A percentile compares a stretch with the other conserved stretches of the same genome.
These are phyloP conservation scores for Ametastegia equiseti DNA, from an alignment of 2,888 invertebrate species.

Conservation along the genomic window DNA sequence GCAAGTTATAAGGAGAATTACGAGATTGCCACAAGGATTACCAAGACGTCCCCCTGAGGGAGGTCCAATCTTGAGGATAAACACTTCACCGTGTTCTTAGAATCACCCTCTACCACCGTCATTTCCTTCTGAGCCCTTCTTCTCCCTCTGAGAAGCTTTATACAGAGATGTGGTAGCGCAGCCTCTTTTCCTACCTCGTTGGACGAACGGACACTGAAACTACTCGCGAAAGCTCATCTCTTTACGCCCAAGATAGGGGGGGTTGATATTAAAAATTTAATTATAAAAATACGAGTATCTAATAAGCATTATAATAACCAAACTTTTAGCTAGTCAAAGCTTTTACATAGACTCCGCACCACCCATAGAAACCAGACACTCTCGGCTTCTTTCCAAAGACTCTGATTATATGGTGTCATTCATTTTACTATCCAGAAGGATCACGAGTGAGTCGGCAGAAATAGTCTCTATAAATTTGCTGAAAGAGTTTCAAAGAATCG, in stretches of 20 bases:
- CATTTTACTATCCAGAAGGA: no score
- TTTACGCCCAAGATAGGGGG: neutral
- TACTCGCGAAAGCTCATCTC: constrained; percentile 46
- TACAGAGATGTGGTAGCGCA: neutral
- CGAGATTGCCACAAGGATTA: constrained; percentile 75
- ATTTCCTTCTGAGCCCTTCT: neutral
- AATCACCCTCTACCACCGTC: constrained; percentile 36
- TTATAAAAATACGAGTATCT: constrained; percentile 37
- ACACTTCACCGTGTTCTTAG: constrained; percentile 73
- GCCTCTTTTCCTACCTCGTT: neutral
- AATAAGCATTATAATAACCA: constrained; percentile 26
- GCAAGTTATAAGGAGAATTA: constrained; percentile 74
- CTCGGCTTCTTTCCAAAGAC: neutral
- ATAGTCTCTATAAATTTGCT: no score
- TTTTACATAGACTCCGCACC: neutral
- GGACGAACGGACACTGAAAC: constrained; percentile 6
- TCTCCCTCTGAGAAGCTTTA: neutral
- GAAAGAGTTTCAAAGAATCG: no score
- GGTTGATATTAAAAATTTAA: constrained; percentile 36
- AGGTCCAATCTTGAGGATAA: constrained; percentile 76
- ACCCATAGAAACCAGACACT: no score
- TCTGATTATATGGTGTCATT: no score
- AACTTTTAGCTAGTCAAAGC: neutral
- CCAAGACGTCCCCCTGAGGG: constrained; percentile 72
- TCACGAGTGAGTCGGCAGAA: no score